Conservation (phyloP, 2,888 invertebrate genomes). For the Celastrina argiolus region DNA sequence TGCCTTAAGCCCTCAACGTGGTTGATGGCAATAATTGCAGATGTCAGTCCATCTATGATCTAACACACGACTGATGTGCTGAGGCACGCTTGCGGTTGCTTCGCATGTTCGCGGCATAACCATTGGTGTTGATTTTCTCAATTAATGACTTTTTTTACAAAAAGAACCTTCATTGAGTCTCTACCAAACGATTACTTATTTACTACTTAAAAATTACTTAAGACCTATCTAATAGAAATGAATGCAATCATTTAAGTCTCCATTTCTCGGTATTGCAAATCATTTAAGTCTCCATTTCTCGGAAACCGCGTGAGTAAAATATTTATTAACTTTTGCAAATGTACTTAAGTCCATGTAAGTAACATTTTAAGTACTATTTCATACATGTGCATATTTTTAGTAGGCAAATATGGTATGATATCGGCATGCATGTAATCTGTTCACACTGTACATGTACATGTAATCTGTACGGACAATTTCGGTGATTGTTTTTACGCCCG, state of each 20-base stretch:
- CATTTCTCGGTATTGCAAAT: not conserved
- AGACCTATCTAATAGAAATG: too few species aligned
- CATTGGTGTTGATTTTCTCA: not conserved
- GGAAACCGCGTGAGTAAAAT: not conserved
- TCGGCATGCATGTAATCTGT: not conserved
- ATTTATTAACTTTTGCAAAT: not conserved
- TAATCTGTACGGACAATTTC: not conserved
- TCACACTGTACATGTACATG: too few species aligned
- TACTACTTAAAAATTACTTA: too few species aligned
- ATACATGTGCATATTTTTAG: not conserved
- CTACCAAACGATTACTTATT: too few species aligned
- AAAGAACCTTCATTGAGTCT: not conserved
- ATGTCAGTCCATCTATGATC: conserved; percentile 49
- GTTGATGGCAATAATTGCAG: conserved; percentile 44
- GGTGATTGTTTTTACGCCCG: not conserved
- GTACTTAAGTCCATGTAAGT: not conserved
- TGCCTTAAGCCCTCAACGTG: not conserved
- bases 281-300: not conserved
- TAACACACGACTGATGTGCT: conserved; percentile 35
- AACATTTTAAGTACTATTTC: not conserved
- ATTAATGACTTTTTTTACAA: not conserved
- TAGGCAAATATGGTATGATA: not conserved
- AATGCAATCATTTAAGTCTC: not conserved
- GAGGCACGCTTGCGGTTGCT: conserved; percentile 23
- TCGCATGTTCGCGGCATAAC: conserved; percentile 20